These are phyloP conservation scores for Zosterops japonicus DNA, from an alignment of 2,113 vertebrate genomes.

Conservation along the genomic window DNA sequence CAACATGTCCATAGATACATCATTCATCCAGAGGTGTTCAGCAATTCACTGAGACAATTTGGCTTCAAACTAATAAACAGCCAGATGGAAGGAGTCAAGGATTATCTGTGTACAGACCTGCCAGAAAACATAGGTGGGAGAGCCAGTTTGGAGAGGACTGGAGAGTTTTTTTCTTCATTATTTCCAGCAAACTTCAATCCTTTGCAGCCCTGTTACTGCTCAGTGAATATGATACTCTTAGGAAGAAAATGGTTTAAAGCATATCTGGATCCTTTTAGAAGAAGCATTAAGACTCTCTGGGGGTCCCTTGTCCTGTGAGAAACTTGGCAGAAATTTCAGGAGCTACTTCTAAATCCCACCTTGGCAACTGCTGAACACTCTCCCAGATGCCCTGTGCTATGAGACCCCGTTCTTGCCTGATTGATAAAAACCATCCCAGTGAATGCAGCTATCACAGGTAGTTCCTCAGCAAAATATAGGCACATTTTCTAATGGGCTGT, in stretches of 20 bases:
- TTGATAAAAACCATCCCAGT: not conserved
- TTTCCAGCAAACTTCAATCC: not conserved
- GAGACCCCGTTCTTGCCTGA: not conserved
- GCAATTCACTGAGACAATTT: not conserved
- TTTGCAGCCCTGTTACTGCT: not conserved
- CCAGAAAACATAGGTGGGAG: not conserved
- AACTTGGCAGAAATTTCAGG: not conserved
- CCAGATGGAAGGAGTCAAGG: not conserved
- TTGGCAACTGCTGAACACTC: not conserved
- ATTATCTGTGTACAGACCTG: not conserved
- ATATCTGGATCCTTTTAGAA: not conserved
- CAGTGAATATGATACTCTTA: not conserved
- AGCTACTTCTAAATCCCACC: not conserved
- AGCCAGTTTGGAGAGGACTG: not conserved
- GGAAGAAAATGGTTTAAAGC: not conserved
- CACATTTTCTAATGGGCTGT: not conserved
- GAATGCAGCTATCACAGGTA: not conserved
- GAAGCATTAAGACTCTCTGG: not conserved
- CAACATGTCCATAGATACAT: conserved; percentile 1
- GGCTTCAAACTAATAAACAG: conserved; percentile 1
- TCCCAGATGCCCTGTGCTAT: not conserved
- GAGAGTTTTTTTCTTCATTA: not conserved
- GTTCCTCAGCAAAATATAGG: not conserved
- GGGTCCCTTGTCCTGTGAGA: not conserved
- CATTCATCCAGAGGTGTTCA: not conserved